Conservation (phyloP, 2,113 vertebrate species). For the Peromyscus polionotus region DNA sequence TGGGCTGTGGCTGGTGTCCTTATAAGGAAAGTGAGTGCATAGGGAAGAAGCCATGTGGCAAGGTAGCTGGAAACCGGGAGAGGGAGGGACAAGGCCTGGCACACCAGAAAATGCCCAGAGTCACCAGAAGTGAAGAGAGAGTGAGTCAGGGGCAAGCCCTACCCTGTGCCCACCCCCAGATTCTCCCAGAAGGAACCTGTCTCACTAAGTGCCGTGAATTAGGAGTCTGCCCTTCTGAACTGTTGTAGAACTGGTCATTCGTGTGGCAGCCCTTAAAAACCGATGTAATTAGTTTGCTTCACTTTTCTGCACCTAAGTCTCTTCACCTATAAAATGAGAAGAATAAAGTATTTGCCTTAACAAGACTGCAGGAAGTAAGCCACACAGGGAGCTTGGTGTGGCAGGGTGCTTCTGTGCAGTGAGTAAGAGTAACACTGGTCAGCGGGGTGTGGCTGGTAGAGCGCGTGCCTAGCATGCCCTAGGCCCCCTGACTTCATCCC, state of each 20-base stretch:
- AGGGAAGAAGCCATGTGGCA: not conserved
- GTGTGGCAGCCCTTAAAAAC: not conserved
- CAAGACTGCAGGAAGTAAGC: not conserved
- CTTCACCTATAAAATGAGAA: not conserved
- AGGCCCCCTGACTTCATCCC: not conserved
- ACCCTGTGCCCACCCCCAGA: no score
- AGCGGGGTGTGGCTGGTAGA: not conserved
- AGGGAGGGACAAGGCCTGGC: not conserved
- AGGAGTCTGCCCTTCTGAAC: not conserved
- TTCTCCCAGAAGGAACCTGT: not conserved
- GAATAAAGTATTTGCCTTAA: not conserved
- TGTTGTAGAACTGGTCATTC: not conserved
- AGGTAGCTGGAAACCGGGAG: not conserved
- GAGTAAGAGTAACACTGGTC: not conserved
- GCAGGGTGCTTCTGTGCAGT: no score
- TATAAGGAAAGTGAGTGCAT: not conserved
- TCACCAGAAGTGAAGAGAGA: not conserved
- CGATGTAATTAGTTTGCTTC: not conserved
- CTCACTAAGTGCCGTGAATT: not conserved
- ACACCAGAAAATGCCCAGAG: not conserved
- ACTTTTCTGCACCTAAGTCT: not conserved
- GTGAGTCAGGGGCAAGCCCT: fast-evolving
- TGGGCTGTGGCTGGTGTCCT: not conserved
- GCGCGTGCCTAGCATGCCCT: not conserved
- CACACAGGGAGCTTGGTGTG: not conserved